These are phyloP conservation scores for Umimayanthus kanabou DNA, from an alignment of 92 coral and sea anemone species.

Conservation along the genomic window DNA sequence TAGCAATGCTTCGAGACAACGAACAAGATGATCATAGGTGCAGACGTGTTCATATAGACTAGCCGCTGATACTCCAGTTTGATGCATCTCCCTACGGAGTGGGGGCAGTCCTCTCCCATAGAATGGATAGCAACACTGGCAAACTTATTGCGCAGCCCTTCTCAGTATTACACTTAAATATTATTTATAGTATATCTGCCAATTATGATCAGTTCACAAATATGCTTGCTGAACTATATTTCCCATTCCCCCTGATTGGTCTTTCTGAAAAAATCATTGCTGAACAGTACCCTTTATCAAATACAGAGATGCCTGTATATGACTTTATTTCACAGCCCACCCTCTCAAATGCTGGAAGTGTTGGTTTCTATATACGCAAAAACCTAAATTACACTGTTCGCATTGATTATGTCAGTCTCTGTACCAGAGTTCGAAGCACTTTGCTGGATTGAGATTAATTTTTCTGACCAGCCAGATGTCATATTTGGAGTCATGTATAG, in stretches of 20 bases:
- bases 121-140: too few species aligned
- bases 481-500: slow-evolving; percentile 57
- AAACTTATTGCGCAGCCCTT: too few species aligned
- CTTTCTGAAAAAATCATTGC: background rate
- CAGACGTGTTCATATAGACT: too few species aligned
- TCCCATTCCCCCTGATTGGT: slow-evolving; percentile 19
- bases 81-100: too few species aligned
- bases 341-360: too few species aligned
- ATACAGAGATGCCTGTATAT: slow-evolving; percentile 27
- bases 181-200: background rate
- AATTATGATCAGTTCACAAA: background rate
- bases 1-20: too few species aligned
- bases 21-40: too few species aligned
- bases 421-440: slow-evolving; percentile 44
- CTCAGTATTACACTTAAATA: background rate
- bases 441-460: slow-evolving; percentile 53
- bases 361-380: slow-evolving; percentile 27
- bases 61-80: too few species aligned
- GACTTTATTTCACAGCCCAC: background rate
- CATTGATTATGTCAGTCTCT: slow-evolving; percentile 29
- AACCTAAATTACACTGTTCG: slow-evolving; percentile 22
- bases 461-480: slow-evolving; percentile 37
- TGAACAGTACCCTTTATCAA: too few species aligned
- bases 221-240: slow-evolving; percentile 29
- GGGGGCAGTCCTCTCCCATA: too few species aligned